Conservation (phyloP, 2,797 vertebrate species). For the Pseudopleuronectes americanus region DNA sequence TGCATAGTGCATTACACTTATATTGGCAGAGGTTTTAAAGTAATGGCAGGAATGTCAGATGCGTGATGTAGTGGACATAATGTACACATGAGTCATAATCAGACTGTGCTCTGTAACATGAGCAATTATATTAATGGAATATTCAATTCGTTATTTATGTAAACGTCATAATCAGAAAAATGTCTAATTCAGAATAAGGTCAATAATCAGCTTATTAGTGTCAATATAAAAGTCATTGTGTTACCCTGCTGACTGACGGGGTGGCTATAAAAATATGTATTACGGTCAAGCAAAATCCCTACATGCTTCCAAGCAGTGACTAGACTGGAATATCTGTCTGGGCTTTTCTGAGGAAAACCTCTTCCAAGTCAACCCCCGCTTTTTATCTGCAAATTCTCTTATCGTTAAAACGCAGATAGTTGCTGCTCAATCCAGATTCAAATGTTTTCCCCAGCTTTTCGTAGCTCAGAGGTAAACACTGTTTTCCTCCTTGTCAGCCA, state of each 20-base stretch:
- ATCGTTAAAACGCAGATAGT: not conserved
- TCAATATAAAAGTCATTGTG: not conserved
- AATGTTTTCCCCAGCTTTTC: not conserved
- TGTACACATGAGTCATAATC: no score
- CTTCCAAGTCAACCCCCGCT: not conserved
- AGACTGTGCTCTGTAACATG: no score
- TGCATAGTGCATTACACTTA: no score
- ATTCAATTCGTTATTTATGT: no score
- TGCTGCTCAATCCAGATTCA: slow-evolving; percentile 1
- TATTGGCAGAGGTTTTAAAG: no score
- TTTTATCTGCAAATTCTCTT: not conserved
- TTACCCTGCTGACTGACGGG: not conserved
- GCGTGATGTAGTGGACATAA: no score
- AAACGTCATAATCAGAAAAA: no score
- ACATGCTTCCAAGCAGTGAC: not conserved
- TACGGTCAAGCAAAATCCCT: not conserved
- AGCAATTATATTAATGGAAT: no score
- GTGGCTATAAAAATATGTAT: not conserved
- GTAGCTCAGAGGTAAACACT: not conserved
- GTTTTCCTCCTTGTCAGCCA: not conserved
- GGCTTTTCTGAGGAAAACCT: not conserved
- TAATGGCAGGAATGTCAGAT: no score
- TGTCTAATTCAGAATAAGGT: no score
- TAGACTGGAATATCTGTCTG: no score
- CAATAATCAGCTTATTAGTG: no score